These are phyloP conservation scores for Notarius lentiginosus DNA, from an alignment of 2,113 vertebrate species.

Conservation along the genomic window DNA sequence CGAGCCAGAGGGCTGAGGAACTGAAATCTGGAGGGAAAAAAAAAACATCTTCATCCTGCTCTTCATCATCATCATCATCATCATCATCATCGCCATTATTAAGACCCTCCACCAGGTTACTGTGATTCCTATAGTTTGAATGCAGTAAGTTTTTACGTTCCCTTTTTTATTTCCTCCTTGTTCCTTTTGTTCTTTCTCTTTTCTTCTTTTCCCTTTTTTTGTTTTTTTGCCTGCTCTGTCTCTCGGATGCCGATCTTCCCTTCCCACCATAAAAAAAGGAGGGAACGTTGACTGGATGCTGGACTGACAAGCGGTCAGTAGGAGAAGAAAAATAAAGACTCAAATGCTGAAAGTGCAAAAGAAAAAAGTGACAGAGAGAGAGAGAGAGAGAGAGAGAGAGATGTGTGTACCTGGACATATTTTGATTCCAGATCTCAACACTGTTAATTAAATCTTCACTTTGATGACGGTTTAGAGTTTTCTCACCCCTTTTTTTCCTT, in stretches of 20 bases:
- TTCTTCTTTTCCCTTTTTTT: slow-evolving; percentile 58
- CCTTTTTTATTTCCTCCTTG: slow-evolving; percentile 68
- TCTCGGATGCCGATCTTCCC: slow-evolving; percentile 66
- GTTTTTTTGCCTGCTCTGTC: slow-evolving; percentile 53
- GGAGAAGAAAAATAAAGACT: slow-evolving; percentile 51
- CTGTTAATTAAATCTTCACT: slow-evolving; percentile 32
- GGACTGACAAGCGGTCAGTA: slow-evolving; percentile 78
- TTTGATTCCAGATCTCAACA: slow-evolving; percentile 29
- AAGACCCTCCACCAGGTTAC: slow-evolving; percentile 47
- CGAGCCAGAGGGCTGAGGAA: slow-evolving; percentile 27
- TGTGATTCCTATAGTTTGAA: slow-evolving; percentile 58
- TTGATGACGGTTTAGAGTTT: slow-evolving; percentile 30
- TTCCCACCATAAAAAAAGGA: slow-evolving; percentile 58
- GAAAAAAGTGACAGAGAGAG: slow-evolving; percentile 38
- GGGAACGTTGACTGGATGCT: slow-evolving; percentile 76
- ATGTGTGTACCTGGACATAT: background rate
- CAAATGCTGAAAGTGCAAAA: slow-evolving; percentile 41
- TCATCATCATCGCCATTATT: slow-evolving; percentile 34
- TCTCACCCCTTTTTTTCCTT: slow-evolving; percentile 25
- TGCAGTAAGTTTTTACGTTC: slow-evolving; percentile 56
- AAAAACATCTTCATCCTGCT: background rate
- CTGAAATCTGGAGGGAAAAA: background rate
- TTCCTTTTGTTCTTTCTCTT: slow-evolving; percentile 59
- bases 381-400: slow-evolving; percentile 5
- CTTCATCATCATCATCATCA: background rate